Evolutionary conservation across 2,888 invertebrate genomes (phyloP), one percentile per base, ranked within the genome.

Genomic region (Pyrocoelia pectoralis): DNA sequence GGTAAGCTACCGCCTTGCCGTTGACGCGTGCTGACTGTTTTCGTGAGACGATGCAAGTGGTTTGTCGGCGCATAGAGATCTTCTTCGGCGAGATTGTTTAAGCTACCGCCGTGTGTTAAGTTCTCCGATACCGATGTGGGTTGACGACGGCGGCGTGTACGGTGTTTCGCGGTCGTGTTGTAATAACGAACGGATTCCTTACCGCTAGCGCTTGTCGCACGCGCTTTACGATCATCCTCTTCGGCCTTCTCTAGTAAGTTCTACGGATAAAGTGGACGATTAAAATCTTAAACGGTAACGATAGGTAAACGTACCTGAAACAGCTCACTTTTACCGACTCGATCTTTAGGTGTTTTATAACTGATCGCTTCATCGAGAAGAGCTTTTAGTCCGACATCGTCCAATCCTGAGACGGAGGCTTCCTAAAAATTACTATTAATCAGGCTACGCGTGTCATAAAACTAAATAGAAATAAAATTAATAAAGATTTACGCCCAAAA

Each of bases 301-400:
- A n/a, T 4, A n/a, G n/a, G 24, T 24, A n/a, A 40, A 74, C 80
- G 77, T 77, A 93, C 93, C 86, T 91, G 89, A 81, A 94, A 94
- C 62, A 91, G 86, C 81, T 87, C 87, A 81, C 93, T 93, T 83
- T 93, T 94, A 74, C 93, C 92, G 81, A 92, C 91, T 69, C 91
- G 86, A 79, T 94, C 94, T 83, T 92, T 91, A 59, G 93, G 93
- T 79, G 89, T 88, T 81, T 92, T 93, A 83, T 94, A 94, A 70
- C 88, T 89, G 77, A 92, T 88, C 70, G 93, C 93, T 84, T 94
- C 94, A 79, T 94, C 92, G 73, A 94, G 83, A 68, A 94, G 84
- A 61, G 90, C 90, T 73, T 89, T 88, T 68, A 94, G 84, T 79
- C 90, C 88, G 61, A 87, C 87, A 77, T 94, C 93, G 81, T 93